Evolutionary conservation across 2,888 invertebrate genomes (phyloP).

Genomic region (Lepidochrysops patricia): DNA sequence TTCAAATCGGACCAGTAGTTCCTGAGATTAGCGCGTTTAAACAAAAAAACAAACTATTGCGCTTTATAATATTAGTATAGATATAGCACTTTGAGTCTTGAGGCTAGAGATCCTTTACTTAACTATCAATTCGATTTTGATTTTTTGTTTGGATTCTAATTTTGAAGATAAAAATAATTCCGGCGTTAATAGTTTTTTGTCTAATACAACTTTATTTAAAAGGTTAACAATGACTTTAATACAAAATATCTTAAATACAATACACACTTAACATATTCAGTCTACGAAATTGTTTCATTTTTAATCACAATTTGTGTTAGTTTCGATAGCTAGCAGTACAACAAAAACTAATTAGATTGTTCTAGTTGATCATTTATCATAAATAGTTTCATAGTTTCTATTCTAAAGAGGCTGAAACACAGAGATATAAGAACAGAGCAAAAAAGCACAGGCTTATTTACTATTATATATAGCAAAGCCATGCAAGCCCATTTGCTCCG

Average conservation of each 20-base stretch:
- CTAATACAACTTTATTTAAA: conserved; percentile 4
- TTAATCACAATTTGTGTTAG: not conserved
- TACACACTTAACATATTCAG: not conserved
- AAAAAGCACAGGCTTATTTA: conserved; percentile 6
- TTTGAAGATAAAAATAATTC: too few relatives aligned
- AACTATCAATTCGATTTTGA: too few relatives aligned
- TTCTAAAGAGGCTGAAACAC: too few relatives aligned
- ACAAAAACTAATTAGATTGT: not conserved
- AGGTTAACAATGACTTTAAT: not conserved
- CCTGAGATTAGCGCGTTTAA: too few relatives aligned
- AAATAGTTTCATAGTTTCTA: not conserved
- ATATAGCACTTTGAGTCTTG: too few relatives aligned
- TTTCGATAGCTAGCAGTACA: not conserved
- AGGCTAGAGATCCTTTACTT: too few relatives aligned
- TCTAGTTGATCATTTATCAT: not conserved
- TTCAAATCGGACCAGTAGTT: too few relatives aligned
- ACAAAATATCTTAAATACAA: not conserved
- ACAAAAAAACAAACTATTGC: too few relatives aligned
- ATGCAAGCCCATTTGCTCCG: conserved; percentile 7
- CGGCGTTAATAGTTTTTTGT: too few relatives aligned
- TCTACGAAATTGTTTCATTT: not conserved
- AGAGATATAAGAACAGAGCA: not conserved
- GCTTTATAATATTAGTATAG: too few relatives aligned
- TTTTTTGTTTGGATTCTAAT: too few relatives aligned
- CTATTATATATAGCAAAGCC: conserved; percentile 9